These are phyloP conservation scores for Agriotes lineatus DNA, from an alignment of 2,888 invertebrate genomes.

Conservation along the genomic window DNA sequence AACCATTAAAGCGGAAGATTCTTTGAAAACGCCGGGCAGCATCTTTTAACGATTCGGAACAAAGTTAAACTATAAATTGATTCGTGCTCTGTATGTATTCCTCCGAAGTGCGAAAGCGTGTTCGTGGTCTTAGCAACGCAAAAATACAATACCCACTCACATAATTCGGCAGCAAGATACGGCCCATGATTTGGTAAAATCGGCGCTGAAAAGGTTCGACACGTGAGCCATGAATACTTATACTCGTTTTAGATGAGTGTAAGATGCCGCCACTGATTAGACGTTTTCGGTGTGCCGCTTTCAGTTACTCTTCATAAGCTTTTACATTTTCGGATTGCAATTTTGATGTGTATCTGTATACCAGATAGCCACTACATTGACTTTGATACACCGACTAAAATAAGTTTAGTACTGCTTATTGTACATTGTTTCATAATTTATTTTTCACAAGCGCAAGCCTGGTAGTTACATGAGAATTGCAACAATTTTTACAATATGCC, in stretches of 20 bases:
- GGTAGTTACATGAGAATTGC: no score
- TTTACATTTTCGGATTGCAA: no score
- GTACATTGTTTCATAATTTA: no score
- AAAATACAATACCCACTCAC: constrained; percentile 36
- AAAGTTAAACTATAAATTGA: constrained; percentile 27
- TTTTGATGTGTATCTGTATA: no score
- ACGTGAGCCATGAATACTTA: neutral
- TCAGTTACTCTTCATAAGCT: no score
- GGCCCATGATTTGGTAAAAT: constrained; percentile 34
- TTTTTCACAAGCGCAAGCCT: no score
- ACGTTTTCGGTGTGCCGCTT: neutral
- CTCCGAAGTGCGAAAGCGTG: constrained; percentile 38
- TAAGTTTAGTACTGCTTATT: no score
- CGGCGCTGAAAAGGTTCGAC: neutral
- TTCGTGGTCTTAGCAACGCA: constrained; percentile 28
- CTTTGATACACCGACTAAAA: no score
- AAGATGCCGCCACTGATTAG: constrained; percentile 2
- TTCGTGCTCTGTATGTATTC: constrained; percentile 28
- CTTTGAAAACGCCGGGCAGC: neutral
- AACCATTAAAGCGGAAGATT: constrained; percentile 28
- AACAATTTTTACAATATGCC: no score
- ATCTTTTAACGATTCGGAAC: constrained; percentile 18
- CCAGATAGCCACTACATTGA: no score
- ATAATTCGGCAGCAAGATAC: constrained; percentile 37
- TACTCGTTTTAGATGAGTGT: neutral